Conservation (phyloP, 2,888 invertebrate genomes). For the Hypomecis atomaria region DNA sequence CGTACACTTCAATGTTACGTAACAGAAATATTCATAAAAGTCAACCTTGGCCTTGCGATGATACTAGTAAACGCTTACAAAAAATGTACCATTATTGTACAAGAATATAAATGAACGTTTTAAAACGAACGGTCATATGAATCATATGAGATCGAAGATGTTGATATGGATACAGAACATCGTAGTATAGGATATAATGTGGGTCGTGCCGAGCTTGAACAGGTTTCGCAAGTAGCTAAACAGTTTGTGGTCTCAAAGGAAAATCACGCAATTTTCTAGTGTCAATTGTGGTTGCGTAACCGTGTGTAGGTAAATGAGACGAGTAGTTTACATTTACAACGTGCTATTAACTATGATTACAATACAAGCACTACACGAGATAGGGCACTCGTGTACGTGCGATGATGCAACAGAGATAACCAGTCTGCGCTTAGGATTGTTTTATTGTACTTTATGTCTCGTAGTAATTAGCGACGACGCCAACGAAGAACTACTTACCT, state of each 20-base stretch:
- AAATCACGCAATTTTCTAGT: slow-evolving; percentile 42
- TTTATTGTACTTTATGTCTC: slow-evolving; percentile 14
- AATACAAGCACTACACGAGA: slow-evolving; percentile 5
- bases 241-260: slow-evolving; percentile 24
- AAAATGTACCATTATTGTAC: slow-evolving; percentile 10
- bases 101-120: slow-evolving; percentile 26
- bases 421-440: slow-evolving; percentile 4
- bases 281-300: slow-evolving; percentile 40
- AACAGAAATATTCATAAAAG: slow-evolving; percentile 18
- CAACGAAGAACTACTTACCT: too few species aligned
- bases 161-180: too few species aligned
- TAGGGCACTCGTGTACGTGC: not conserved
- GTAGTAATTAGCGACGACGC: slow-evolving; percentile 8
- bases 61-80: slow-evolving; percentile 14
- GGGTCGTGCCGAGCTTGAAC: slow-evolving; percentile 20
- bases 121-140: slow-evolving; percentile 21
- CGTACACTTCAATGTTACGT: slow-evolving; percentile 6
- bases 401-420: slow-evolving; percentile 24
- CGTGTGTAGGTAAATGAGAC: slow-evolving; percentile 21
- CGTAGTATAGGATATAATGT: slow-evolving; percentile 8
- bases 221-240: slow-evolving; percentile 10
- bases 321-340: slow-evolving; percentile 28
- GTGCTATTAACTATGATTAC: slow-evolving; percentile 24
- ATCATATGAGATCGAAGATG: slow-evolving; percentile 2
- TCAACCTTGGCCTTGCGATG: slow-evolving; percentile 28